Percentiles rank a stretch among this genome's conserved stretches.
phyloP scores from a whole-genome alignment of 2,888 invertebrate genomes.

The Leuctra nigra region DNA sequence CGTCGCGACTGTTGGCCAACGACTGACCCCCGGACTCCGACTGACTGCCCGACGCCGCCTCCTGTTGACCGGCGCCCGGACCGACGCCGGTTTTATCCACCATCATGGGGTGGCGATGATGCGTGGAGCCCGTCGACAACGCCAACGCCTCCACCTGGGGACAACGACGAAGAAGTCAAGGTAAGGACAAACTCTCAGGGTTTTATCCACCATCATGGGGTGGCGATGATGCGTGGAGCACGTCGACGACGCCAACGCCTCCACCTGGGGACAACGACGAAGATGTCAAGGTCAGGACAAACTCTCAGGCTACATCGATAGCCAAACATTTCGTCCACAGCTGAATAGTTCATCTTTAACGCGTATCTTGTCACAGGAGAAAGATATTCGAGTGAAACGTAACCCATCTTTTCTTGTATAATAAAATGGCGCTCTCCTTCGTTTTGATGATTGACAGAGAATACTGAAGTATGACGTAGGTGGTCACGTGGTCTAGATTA shows the following conservation, averaged over 20 bases:
- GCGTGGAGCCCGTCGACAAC: constrained; percentile 23
- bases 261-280: constrained; percentile 33
- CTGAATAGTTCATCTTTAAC: too few relatives aligned
- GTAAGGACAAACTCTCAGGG: too few relatives aligned
- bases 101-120: constrained; percentile 31
- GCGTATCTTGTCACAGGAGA: too few relatives aligned
- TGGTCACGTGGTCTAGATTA: too few relatives aligned
- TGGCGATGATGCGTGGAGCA: constrained; percentile 21
- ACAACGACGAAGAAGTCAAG: constrained; percentile 19
- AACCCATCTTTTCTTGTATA: too few relatives aligned
- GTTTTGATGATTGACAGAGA: too few relatives aligned
- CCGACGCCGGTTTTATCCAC: constrained; percentile 37
- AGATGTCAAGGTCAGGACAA: too few relatives aligned
- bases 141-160: constrained; percentile 36
- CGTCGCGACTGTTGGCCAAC: constrained; percentile 60
- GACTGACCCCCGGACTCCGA: constrained; percentile 40
- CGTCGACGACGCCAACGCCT: constrained; percentile 33
- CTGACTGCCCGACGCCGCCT: constrained; percentile 16
- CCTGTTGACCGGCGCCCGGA: constrained; percentile 30
- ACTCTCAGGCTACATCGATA: too few relatives aligned
- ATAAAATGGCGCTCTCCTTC: too few relatives aligned
- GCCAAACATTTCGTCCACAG: too few relatives aligned
- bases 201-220: constrained; percentile 34
- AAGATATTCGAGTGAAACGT: too few relatives aligned
- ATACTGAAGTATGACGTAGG: too few relatives aligned